Conservation (phyloP, 2,113 vertebrate genomes). For the Triplophysa rosa region DNA sequence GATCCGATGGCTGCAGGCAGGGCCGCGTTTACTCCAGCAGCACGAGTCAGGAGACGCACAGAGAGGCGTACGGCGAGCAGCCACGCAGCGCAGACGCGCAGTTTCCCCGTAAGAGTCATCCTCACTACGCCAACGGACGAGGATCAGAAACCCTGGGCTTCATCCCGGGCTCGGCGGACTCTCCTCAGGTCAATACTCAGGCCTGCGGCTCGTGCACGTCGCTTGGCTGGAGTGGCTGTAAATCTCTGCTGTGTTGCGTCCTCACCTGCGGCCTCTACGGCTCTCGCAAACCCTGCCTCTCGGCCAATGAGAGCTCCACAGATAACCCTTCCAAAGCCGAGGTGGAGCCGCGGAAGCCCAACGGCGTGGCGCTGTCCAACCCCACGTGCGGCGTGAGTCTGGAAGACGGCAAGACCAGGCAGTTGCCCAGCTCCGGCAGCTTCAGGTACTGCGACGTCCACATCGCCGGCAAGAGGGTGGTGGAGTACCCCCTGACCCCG, state of each 20-base stretch:
- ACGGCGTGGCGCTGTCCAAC: constrained; percentile 75
- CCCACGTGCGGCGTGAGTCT: constrained; percentile 68
- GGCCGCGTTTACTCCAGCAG: constrained; percentile 60
- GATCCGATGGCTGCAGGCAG: constrained; percentile 71
- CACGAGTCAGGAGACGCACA: constrained; percentile 73
- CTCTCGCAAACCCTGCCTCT: constrained; percentile 75
- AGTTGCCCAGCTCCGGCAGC: constrained; percentile 76
- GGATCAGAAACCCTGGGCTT: constrained; percentile 86
- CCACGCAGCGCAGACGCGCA: constrained; percentile 64
- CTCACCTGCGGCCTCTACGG: constrained; percentile 86
- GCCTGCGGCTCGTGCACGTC: constrained; percentile 81
- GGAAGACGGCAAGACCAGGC: constrained; percentile 70
- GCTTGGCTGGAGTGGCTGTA: constrained; percentile 77
- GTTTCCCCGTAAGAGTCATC: constrained; percentile 67
- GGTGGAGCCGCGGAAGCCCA: constrained; percentile 71
- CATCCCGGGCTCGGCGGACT: constrained; percentile 83
- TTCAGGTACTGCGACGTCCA: constrained; percentile 92
- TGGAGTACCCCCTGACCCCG: constrained; percentile 68
- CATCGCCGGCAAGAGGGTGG: constrained; percentile 86
- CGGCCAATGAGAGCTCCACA: constrained; percentile 81
- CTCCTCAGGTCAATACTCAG: constrained; percentile 59
- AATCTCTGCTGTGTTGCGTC: constrained; percentile 72
- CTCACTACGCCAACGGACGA: constrained; percentile 71
- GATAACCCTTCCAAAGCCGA: constrained; percentile 70
- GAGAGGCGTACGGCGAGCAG: constrained; percentile 52